phyloP scores from a whole-genome alignment of 2,888 invertebrate genomes.

The Sinelater perroti region DNA sequence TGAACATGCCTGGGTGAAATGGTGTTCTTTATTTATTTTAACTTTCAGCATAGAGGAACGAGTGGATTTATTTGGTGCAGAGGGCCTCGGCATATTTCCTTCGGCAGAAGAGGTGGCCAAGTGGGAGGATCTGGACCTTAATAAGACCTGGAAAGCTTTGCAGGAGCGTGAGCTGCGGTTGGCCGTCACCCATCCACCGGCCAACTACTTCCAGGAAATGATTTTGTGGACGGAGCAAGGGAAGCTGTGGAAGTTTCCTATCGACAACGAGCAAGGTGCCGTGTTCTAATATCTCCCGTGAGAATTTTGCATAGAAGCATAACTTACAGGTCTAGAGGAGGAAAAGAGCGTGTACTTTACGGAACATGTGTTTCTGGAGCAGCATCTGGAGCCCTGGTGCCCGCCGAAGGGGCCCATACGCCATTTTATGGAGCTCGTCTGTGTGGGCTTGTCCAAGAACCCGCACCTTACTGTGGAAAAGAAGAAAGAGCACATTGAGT shows the following conservation, averaged over 20 bases:
- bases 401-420: constrained; percentile 89
- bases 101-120: constrained; percentile 53
- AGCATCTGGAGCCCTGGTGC: constrained; percentile 87
- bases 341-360: constrained; percentile 80
- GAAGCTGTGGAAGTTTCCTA: constrained; percentile 96
- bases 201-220: constrained; percentile 93
- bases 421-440: constrained; percentile 97
- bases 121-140: constrained; percentile 50
- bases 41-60: constrained; percentile 53
- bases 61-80: constrained; percentile 70
- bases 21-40: background rate
- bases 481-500: constrained; percentile 88
- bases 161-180: constrained; percentile 73
- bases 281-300: background rate
- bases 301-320: constrained; percentile 10
- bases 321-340: constrained; percentile 69
- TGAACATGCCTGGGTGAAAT: background rate
- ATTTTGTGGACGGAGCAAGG: constrained; percentile 93
- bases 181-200: constrained; percentile 75
- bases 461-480: constrained; percentile 87
- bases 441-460: constrained; percentile 93
- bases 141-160: constrained; percentile 74
- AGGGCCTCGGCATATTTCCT: constrained; percentile 72
- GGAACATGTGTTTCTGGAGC: constrained; percentile 93
- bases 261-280: constrained; percentile 94